These are phyloP conservation scores for Greenwoodochromis staneri DNA, from an alignment of 2,113 vertebrate genomes.

Conservation along the genomic window DNA sequence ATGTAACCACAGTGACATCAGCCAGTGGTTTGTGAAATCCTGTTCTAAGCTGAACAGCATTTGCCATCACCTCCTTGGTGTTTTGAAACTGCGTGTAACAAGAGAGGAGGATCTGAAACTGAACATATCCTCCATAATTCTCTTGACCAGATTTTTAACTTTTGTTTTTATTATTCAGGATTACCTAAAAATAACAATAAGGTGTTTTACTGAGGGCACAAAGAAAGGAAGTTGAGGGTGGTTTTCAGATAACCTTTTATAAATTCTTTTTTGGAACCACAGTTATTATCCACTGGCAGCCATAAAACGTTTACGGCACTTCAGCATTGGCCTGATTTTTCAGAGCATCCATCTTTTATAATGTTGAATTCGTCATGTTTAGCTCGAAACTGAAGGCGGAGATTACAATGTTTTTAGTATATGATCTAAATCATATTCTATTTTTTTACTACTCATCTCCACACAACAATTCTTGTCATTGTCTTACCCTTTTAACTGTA, in stretches of 20 bases:
- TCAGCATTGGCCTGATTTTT: not conserved
- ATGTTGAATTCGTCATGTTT: not conserved
- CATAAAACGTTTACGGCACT: not conserved
- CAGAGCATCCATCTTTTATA: not conserved
- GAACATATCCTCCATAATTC: not conserved
- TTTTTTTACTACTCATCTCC: not conserved
- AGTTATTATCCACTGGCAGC: not conserved
- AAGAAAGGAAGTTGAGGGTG: not conserved
- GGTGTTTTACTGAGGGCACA: not conserved
- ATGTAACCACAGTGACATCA: not conserved
- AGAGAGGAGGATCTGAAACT: not conserved
- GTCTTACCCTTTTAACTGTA: not conserved
- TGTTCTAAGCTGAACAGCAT: not conserved
- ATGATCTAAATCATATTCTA: not conserved
- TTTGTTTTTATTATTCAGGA: not conserved
- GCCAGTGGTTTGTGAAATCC: not conserved
- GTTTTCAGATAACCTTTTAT: not conserved
- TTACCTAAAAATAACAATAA: not conserved
- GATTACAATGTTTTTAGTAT: not conserved
- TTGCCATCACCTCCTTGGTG: not conserved
- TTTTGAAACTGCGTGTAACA: not conserved
- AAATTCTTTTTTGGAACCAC: not conserved
- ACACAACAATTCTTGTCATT: not conserved
- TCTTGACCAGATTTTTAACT: not conserved
- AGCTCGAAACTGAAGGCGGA: not conserved